phyloP scores from a whole-genome alignment of 92 coral and sea anemone genomes.

The Zoanthus sansibaricus region DNA sequence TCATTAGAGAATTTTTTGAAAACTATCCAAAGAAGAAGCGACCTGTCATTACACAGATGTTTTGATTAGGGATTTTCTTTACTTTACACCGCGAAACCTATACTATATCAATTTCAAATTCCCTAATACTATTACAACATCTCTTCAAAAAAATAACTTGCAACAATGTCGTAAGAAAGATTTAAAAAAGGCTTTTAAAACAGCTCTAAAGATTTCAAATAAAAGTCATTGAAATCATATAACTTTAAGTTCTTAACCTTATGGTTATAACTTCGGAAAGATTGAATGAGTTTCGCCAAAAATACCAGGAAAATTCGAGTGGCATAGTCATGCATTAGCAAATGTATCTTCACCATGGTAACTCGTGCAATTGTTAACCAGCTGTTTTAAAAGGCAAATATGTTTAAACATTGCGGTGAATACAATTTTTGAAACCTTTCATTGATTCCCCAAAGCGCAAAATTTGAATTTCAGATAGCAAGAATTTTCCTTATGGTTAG shows the following conservation, averaged over 20 bases:
- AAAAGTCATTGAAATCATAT: too few relatives aligned
- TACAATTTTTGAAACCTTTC: too few relatives aligned
- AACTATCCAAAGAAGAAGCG: not conserved
- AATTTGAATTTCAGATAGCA: too few relatives aligned
- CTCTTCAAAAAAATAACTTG: not conserved
- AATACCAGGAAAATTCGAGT: not conserved
- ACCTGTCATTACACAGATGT: not conserved
- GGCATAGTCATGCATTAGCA: too few relatives aligned
- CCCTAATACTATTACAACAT: not conserved
- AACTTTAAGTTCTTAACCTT: not conserved
- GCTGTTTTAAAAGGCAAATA: too few relatives aligned
- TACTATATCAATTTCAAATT: not conserved
- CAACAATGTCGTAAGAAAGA: not conserved
- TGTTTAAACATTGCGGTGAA: too few relatives aligned
- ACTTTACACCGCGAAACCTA: conserved; percentile 22
- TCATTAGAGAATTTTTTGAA: not conserved
- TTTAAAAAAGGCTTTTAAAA: not conserved
- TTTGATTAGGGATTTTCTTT: not conserved
- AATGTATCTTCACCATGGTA: too few relatives aligned
- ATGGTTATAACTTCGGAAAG: not conserved
- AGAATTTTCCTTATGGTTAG: too few relatives aligned
- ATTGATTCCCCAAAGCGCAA: too few relatives aligned
- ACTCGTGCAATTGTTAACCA: too few relatives aligned
- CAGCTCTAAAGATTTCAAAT: too few relatives aligned
- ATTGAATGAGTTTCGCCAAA: not conserved